Evolutionary conservation across 2,888 invertebrate species (phyloP).

Genomic region (Ichneumon xanthorius): DNA sequence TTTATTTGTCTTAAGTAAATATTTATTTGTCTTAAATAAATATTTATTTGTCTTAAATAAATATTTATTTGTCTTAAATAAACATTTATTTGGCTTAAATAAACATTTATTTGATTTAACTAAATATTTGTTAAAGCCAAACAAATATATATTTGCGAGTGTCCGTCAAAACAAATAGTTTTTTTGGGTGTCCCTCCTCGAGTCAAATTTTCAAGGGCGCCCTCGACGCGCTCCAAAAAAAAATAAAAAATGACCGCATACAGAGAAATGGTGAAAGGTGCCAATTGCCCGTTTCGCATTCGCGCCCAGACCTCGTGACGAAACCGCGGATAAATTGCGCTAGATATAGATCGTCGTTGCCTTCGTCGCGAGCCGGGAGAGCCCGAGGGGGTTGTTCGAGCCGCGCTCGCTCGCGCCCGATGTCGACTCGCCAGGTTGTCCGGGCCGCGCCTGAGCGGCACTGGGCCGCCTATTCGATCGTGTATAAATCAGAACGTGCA

Average conservation of each 20-base stretch:
- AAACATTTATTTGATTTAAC: too few species aligned
- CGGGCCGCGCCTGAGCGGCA: constrained; percentile 58
- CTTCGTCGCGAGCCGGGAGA: constrained; percentile 12
- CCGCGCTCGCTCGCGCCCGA: not conserved
- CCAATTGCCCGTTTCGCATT: not conserved
- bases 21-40: too few species aligned
- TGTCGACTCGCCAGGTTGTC: constrained; percentile 16
- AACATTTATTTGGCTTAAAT: too few species aligned
- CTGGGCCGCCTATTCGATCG: constrained; percentile 74
- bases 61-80: too few species aligned
- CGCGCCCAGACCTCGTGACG: constrained; percentile 53
- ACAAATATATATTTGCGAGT: too few species aligned
- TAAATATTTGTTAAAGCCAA: too few species aligned
- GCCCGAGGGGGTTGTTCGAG: constrained; percentile 30
- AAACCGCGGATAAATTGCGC: constrained; percentile 71
- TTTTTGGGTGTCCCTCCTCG: too few species aligned
- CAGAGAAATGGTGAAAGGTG: constrained; percentile 31
- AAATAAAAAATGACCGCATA: not conserved
- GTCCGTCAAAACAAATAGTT: not conserved
- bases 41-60: too few species aligned
- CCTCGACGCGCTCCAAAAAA: not conserved
- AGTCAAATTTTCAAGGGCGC: not conserved
- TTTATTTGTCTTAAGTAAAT: too few species aligned
- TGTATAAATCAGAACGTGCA: constrained; percentile 79
- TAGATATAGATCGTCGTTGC: constrained; percentile 50